Evolutionary conservation across 2,888 invertebrate species (phyloP), one percentile per base, ranked within the genome.

Genomic region (Trachelus stipa): DNA sequence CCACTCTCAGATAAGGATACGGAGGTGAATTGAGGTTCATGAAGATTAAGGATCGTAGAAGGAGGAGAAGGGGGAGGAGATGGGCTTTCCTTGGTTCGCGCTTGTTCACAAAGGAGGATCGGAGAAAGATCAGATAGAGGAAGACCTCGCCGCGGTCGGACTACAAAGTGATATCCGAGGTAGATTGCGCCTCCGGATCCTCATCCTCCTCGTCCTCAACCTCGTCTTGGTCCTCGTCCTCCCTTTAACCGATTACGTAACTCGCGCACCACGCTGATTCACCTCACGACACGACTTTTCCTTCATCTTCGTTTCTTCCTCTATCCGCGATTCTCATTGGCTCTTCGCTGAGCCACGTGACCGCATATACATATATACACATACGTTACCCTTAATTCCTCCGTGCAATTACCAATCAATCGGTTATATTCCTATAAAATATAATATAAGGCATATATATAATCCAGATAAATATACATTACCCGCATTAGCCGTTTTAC

Each of bases 111-210:
- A 30, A 75, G 69, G 75, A 73, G 71, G 71, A 71, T 31, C 31
- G 12, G 80, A 79, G 83, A 83, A 83, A 87, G 86, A 89, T 88
- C 87, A 88, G 88, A 89, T 88, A 87, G 87, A 85, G 85, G 84
- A 84, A 56, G 80, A 79, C 83, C 86, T 81, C 78, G 83, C 83
- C 82, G 86, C 88, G 90, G 88, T 79, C 84, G 83, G 87, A 90
- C 88, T 88, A 90, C 90, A 90, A 90, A 90, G 90, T 87, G 89
- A 89, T 88, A 88, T 88, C 88, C 89, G 85, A 88, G 87, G 84
- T 79, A 88, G 89, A 90, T 83, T 85, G 84, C 85, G 83, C 83
- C 87, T 83, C 86, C 85, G 80, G 82, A 83, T 84, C 85, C 85
- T 86, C 87, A 23, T 23, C 56, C 56, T 56, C 56, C 23, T 56